A percentile compares a stretch with the other conserved stretches of the same genome.
These are phyloP conservation scores for Formica selysi DNA, from an alignment of 1,140 invertebrate species.

Conservation along the genomic window DNA sequence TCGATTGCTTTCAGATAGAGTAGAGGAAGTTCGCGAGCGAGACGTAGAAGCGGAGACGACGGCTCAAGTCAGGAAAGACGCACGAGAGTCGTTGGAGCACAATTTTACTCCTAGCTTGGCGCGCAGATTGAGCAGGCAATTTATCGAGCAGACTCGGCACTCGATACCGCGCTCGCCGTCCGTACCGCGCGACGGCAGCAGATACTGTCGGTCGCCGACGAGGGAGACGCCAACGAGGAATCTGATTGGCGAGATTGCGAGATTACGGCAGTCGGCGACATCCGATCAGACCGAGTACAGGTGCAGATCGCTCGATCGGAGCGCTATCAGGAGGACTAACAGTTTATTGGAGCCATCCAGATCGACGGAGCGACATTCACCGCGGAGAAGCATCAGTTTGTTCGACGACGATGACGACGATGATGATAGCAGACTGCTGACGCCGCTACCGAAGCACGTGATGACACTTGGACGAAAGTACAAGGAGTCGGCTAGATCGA, in stretches of 20 bases:
- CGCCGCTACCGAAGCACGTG: conserved; percentile 72
- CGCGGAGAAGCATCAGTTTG: conserved; percentile 80
- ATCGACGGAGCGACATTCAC: conserved; percentile 58
- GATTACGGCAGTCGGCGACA: conserved; percentile 52
- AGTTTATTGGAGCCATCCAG: conserved; percentile 78
- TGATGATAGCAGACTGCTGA: conserved; percentile 19
- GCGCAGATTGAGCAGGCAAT: conserved; percentile 82
- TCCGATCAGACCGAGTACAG: conserved; percentile 76
- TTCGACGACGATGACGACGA: conserved; percentile 82
- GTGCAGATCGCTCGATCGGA: conserved; percentile 68
- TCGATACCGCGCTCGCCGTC: conserved; percentile 80
- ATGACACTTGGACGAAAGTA: conserved; percentile 76
- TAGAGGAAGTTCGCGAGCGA: conserved; percentile 56
- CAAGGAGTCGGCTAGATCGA: conserved; percentile 62
- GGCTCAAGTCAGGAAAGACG: conserved; percentile 69
- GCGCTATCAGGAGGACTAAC: conserved; percentile 70
- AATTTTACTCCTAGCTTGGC: conserved; percentile 83
- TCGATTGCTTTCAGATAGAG: conserved; percentile 71
- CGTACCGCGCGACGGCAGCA: conserved; percentile 56
- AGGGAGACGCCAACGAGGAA: conserved; percentile 46
- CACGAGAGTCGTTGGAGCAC: conserved; percentile 78
- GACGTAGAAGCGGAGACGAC: conserved; percentile 63
- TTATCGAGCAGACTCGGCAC: conserved; percentile 83
- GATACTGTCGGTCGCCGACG: conserved; percentile 69
- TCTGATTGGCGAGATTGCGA: conserved; percentile 25